These are phyloP conservation scores for Himalopsyche kuldschensis DNA, from an alignment of 2,888 invertebrate species.

Conservation along the genomic window DNA sequence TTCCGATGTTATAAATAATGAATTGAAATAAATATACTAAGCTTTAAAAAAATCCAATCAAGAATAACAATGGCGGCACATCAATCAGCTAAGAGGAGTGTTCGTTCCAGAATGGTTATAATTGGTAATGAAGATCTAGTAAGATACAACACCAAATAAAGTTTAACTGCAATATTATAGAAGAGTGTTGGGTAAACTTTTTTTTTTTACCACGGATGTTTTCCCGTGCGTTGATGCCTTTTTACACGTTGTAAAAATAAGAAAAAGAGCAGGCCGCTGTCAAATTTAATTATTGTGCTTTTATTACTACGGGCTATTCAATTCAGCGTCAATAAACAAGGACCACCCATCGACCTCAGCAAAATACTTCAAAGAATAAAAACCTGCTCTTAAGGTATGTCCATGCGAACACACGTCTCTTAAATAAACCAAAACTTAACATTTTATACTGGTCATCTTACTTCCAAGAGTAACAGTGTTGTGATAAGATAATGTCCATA, in stretches of 20 bases:
- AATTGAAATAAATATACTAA: no score
- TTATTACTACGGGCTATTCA: not conserved
- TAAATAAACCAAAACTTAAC: no score
- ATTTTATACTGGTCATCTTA: no score
- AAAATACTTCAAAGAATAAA: not conserved
- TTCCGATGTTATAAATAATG: no score
- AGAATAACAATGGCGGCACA: no score
- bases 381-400: not conserved
- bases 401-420: not conserved
- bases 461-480: no score
- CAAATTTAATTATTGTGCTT: constrained; percentile 1
- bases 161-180: not conserved
- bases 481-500: no score
- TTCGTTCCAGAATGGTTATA: no score
- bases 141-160: not conserved
- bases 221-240: not conserved
- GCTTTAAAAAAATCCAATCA: no score
- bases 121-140: not conserved
- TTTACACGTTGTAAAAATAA: not conserved
- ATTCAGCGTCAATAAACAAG: not conserved
- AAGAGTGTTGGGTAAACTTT: not conserved
- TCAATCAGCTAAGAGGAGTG: no score
- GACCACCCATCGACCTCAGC: not conserved
- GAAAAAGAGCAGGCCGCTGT: not conserved
- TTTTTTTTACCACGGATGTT: not conserved